A percentile compares a stretch with the other conserved stretches of the same genome.
phyloP scores from a whole-genome alignment of 2,113 vertebrate species.

The Alosa alosa region DNA sequence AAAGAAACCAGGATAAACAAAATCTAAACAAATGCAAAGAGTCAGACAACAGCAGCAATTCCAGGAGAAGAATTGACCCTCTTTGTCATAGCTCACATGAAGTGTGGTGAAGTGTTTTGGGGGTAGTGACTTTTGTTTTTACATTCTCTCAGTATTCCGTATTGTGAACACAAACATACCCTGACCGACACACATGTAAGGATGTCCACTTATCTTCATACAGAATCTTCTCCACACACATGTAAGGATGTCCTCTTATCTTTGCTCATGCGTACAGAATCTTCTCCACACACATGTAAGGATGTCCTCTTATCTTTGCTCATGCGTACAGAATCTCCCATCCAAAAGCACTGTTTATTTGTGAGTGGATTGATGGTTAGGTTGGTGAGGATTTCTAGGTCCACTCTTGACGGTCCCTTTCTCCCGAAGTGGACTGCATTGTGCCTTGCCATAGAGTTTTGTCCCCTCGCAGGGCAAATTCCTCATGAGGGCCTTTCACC shows the following conservation, averaged over 20 bases:
- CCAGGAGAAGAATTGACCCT: neutral
- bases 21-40: neutral
- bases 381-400: neutral
- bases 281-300: too few relatives aligned
- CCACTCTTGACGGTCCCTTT: neutral
- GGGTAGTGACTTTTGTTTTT: neutral
- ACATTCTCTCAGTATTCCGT: neutral
- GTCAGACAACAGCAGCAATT: neutral
- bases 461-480: neutral
- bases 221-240: too few relatives aligned
- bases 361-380: neutral
- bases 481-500: neutral
- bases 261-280: neutral
- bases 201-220: neutral
- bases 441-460: neutral
- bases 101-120: neutral
- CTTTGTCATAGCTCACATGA: neutral
- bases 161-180: neutral
- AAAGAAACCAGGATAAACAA: neutral
- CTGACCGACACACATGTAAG: neutral
- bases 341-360: neutral
- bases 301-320: neutral
- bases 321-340: neutral
- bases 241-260: neutral
- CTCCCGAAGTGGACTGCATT: neutral